Evolutionary conservation across 2,113 vertebrate genomes (phyloP).

Genomic region (Ochotona curzoniae): DNA sequence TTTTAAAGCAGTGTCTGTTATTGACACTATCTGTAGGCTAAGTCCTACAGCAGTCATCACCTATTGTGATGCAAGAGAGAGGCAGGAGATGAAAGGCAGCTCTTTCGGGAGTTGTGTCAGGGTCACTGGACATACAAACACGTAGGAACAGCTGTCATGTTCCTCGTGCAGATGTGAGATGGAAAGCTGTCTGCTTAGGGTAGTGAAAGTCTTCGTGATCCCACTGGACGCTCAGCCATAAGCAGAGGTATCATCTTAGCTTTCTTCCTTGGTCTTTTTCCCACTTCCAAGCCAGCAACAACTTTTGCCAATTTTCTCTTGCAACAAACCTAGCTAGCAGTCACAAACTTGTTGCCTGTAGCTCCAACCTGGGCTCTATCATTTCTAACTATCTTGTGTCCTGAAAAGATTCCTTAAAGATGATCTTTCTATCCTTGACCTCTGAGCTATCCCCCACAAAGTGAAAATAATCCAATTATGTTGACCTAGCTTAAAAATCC

Average conservation of each 20-base stretch:
- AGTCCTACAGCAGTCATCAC: background rate
- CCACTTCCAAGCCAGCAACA: background rate
- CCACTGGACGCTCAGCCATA: background rate
- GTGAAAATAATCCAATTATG: background rate
- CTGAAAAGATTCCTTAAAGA: background rate
- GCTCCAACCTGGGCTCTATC: background rate
- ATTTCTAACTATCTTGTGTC: background rate
- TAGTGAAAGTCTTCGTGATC: background rate
- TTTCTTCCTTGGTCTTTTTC: background rate
- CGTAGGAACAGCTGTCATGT: background rate
- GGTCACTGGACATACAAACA: background rate
- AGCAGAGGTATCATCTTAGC: background rate
- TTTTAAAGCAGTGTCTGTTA: background rate
- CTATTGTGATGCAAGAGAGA: background rate
- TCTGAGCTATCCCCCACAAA: background rate
- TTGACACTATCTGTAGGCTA: background rate
- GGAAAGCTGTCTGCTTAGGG: background rate
- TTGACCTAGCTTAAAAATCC: background rate
- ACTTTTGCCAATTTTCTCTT: background rate
- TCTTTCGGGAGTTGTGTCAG: background rate
- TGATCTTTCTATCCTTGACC: background rate
- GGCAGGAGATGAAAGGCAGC: background rate
- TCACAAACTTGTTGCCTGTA: background rate
- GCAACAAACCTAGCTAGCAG: background rate
- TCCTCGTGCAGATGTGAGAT: background rate